Evolutionary conservation across 2,797 vertebrate species (phyloP).

Genomic region (Aratinga solstitialis): DNA sequence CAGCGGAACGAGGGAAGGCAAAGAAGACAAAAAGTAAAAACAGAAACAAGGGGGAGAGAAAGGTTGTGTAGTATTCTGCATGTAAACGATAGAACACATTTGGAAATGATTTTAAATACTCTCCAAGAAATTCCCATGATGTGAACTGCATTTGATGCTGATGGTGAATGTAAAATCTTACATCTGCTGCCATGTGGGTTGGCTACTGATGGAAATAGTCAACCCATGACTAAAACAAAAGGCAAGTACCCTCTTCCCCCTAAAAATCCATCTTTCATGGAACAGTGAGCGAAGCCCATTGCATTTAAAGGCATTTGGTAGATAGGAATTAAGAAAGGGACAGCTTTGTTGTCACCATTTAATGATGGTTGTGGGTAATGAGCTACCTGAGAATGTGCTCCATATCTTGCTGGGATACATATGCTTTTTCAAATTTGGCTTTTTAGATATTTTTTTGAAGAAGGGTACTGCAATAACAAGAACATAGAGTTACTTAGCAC

Average conservation of each 20-base stretch:
- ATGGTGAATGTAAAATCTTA: background rate
- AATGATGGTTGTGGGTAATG: background rate
- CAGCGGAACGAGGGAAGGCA: background rate
- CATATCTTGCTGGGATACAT: background rate
- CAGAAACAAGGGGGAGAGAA: background rate
- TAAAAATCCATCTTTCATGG: background rate
- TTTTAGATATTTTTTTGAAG: background rate
- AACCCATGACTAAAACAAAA: background rate
- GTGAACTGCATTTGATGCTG: background rate
- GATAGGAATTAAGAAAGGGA: background rate
- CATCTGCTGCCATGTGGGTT: background rate
- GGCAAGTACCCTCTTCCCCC: background rate
- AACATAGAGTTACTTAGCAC: background rate
- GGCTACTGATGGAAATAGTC: background rate
- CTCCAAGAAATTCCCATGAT: background rate
- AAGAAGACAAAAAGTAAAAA: constrained; percentile 9
- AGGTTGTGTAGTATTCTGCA: background rate
- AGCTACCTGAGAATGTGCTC: background rate
- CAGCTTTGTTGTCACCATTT: background rate
- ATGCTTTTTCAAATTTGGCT: background rate
- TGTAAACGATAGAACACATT: constrained; percentile 20
- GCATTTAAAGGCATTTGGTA: background rate
- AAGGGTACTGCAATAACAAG: background rate
- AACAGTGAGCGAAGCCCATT: background rate
- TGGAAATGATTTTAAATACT: constrained; percentile 32